Conservation (phyloP, 2,888 invertebrate genomes). For the Eupithecia tripunctaria region DNA sequence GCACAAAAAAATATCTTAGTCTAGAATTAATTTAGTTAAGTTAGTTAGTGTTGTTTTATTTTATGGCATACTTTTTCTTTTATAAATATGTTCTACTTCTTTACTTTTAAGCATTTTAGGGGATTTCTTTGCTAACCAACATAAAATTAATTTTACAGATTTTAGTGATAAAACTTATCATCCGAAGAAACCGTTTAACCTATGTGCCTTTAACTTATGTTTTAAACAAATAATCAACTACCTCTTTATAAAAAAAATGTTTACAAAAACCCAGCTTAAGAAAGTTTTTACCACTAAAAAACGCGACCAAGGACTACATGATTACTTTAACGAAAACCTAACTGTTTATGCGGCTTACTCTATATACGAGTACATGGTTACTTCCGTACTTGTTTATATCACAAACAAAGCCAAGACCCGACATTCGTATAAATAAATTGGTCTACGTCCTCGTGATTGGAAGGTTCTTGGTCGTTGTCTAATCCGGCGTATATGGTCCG, state of each 20-base stretch:
- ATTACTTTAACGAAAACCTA: not conserved
- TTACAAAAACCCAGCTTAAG: not conserved
- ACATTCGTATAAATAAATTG: conserved; percentile 2
- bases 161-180: no score
- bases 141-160: not conserved
- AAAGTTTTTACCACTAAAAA: not conserved
- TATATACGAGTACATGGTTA: not conserved
- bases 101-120: not conserved
- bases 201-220: no score
- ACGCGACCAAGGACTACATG: not conserved
- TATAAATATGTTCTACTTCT: not conserved
- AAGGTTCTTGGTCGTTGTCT: conserved; percentile 18
- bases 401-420: not conserved
- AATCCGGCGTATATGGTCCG: conserved; percentile 20
- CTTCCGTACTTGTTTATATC: not conserved
- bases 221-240: no score
- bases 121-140: not conserved
- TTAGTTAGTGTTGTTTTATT: no score
- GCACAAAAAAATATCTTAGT: no score
- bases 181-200: no score
- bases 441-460: not conserved
- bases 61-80: no score
- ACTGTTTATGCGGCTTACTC: not conserved
- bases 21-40: no score
- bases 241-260: not conserved